Conservation (phyloP, 2,888 invertebrate species). For the Andrena fulva region DNA sequence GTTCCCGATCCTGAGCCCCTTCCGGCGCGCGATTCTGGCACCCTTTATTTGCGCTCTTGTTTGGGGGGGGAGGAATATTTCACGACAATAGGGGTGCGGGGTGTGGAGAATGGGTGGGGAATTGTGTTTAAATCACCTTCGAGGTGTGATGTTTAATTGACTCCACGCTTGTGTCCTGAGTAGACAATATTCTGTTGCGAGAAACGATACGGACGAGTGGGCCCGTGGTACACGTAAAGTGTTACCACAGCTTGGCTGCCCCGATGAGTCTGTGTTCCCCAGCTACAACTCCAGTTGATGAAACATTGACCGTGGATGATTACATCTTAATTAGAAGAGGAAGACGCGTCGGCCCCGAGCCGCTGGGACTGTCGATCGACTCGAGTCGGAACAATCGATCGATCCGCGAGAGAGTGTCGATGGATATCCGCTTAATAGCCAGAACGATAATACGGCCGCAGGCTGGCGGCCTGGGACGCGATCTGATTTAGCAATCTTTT, state of each 20-base stretch:
- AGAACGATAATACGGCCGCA: slow-evolving; percentile 48
- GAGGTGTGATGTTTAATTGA: too few relatives aligned
- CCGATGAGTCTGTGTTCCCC: not conserved
- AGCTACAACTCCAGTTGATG: not conserved
- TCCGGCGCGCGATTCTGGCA: too few relatives aligned
- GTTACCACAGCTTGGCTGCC: not conserved
- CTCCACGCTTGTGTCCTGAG: too few relatives aligned
- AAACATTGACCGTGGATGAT: not conserved
- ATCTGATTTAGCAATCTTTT: slow-evolving; percentile 83
- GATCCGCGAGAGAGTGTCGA: slow-evolving; percentile 13
- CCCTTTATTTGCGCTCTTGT: too few relatives aligned
- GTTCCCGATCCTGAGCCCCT: too few relatives aligned
- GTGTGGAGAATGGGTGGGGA: too few relatives aligned
- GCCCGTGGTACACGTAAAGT: too few relatives aligned
- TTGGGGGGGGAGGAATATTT: too few relatives aligned
- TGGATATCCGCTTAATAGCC: slow-evolving; percentile 44
- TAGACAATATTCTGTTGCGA: too few relatives aligned
- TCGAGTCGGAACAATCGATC: slow-evolving; percentile 31
- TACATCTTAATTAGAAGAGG: slow-evolving; percentile 32
- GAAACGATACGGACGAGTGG: too few relatives aligned
- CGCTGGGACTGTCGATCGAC: slow-evolving; percentile 1
- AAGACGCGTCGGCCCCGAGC: slow-evolving; percentile 2
- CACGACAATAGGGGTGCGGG: too few relatives aligned
- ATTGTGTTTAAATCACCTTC: too few relatives aligned
- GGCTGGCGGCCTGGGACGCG: slow-evolving; percentile 45